A percentile compares a stretch with the other conserved stretches of the same genome.
These are phyloP conservation scores for Xylophagus ater DNA, from an alignment of 2,888 invertebrate species.

Conservation along the genomic window DNA sequence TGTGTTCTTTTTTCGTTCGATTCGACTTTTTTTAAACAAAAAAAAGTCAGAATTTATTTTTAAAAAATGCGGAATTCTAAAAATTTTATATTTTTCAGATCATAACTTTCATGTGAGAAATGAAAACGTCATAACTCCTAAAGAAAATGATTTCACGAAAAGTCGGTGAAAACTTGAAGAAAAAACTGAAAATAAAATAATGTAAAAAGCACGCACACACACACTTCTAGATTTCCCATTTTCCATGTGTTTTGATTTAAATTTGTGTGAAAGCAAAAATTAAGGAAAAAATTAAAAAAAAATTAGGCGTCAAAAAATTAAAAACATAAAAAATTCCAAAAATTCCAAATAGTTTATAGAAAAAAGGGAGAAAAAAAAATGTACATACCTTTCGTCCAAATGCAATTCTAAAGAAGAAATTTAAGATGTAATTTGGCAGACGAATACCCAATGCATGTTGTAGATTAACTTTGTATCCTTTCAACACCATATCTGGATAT, in stretches of 20 bases:
- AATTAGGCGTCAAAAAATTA: slow-evolving; percentile 11
- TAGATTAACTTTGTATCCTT: slow-evolving; percentile 84
- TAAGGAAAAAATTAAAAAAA: slow-evolving; percentile 15
- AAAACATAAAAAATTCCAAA: slow-evolving; percentile 13
- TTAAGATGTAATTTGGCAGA: slow-evolving; percentile 76
- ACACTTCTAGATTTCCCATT: slow-evolving; percentile 2
- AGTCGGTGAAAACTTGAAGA: no score
- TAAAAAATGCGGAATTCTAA: no score
- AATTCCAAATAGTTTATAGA: slow-evolving; percentile 7
- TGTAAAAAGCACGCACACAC: slow-evolving; percentile 1
- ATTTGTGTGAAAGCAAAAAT: no score
- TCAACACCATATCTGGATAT: slow-evolving; percentile 78
- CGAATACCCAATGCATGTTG: slow-evolving; percentile 80
- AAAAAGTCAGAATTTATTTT: no score
- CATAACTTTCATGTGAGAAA: no score
- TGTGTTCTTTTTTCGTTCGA: no score
- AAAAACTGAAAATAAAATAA: background rate
- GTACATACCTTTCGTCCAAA: slow-evolving; percentile 68
- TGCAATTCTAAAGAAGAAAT: slow-evolving; percentile 81
- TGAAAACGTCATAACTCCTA: no score
- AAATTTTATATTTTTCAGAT: no score
- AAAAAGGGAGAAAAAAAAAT: slow-evolving; percentile 6
- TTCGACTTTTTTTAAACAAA: no score
- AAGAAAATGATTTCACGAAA: no score
- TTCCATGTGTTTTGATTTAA: background rate